These are phyloP conservation scores for Agrotis clavis DNA, from an alignment of 2,888 invertebrate genomes.

Conservation along the genomic window DNA sequence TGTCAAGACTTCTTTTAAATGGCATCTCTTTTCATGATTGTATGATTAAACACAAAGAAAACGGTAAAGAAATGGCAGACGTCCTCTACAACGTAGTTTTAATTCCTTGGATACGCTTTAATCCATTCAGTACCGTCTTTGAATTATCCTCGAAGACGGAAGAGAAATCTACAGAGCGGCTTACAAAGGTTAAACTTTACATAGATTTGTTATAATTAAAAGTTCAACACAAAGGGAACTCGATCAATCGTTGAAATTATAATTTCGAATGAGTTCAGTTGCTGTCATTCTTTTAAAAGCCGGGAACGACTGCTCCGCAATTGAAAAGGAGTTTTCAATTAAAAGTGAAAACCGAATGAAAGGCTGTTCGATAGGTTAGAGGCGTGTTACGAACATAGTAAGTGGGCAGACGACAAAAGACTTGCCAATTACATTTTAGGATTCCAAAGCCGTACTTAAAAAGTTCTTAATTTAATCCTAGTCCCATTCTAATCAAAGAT, in stretches of 20 bases:
- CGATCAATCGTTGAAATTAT: slow-evolving; percentile 65
- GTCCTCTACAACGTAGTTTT: slow-evolving; percentile 12
- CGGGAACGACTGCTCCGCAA: slow-evolving; percentile 59
- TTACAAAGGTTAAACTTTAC: slow-evolving; percentile 40
- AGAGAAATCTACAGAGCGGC: slow-evolving; percentile 19
- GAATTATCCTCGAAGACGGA: slow-evolving; percentile 27
- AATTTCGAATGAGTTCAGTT: slow-evolving; percentile 68
- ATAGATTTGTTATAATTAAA: slow-evolving; percentile 56
- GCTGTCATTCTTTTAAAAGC: slow-evolving; percentile 66
- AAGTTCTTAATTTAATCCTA: slow-evolving; percentile 56
- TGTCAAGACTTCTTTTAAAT: not conserved
- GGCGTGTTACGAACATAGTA: slow-evolving; percentile 55
- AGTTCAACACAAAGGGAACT: slow-evolving; percentile 52
- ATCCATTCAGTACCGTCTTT: slow-evolving; percentile 35
- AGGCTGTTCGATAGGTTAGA: slow-evolving; percentile 67
- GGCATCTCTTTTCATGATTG: no score
- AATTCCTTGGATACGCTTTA: slow-evolving; percentile 27
- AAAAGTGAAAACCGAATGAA: slow-evolving; percentile 69
- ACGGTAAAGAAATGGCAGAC: not conserved
- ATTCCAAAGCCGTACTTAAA: slow-evolving; percentile 56
- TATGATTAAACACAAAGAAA: not conserved
- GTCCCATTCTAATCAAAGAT: slow-evolving; percentile 48
- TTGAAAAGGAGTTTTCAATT: slow-evolving; percentile 74
- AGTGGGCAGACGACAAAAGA: slow-evolving; percentile 69
- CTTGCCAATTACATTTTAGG: slow-evolving; percentile 73